phyloP scores from a whole-genome alignment of 1,140 invertebrate genomes.

The Anadara kagoshimensis region DNA sequence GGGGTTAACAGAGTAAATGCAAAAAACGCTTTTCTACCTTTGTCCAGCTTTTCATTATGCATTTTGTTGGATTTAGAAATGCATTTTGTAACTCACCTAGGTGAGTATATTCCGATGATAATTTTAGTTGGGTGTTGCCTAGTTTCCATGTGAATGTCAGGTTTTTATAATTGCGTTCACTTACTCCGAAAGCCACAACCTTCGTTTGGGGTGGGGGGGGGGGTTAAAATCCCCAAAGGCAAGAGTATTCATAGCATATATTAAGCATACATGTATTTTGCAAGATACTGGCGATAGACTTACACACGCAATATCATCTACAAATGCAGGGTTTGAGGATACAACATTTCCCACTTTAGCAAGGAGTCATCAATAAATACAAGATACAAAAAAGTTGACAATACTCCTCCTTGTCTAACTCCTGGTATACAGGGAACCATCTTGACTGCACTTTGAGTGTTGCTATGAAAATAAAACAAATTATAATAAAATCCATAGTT shows the following conservation, averaged over 20 bases:
- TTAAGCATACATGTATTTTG: constrained; percentile 7
- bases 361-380: constrained; percentile 8
- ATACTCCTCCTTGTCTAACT: neutral
- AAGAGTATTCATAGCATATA: neutral
- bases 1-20: no score
- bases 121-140: no score
- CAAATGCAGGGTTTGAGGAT: no score
- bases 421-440: constrained; percentile 1
- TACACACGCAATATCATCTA: constrained; percentile 9
- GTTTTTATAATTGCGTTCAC: no score
- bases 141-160: no score
- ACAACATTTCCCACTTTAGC: neutral
- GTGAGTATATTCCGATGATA: no score
- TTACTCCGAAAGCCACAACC: neutral
- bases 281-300: neutral
- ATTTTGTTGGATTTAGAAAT: no score
- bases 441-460: constrained; percentile 8
- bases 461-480: neutral
- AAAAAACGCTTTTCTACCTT: no score
- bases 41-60: no score
- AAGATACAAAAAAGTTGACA: constrained; percentile 4
- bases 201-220: neutral
- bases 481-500: neutral
- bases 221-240: constrained; percentile 1
- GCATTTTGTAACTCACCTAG: no score